phyloP scores from a whole-genome alignment of 2,797 vertebrate species.

The Hipposideros larvatus region DNA sequence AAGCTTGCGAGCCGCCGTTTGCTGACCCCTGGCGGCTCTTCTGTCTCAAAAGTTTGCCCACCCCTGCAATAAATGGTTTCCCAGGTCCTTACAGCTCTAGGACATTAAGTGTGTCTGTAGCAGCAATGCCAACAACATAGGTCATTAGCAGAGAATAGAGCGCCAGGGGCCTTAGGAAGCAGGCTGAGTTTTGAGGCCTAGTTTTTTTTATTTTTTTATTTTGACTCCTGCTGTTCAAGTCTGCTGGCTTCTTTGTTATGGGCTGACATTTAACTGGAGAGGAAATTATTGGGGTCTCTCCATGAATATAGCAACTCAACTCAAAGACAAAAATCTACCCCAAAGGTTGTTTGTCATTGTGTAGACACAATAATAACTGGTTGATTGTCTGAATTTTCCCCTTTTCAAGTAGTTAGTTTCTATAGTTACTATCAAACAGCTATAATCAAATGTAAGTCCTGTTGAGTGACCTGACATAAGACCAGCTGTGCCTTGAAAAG shows the following conservation, averaged over 20 bases:
- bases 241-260: slow-evolving; percentile 49
- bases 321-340: slow-evolving; percentile 19
- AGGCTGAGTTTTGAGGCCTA: background rate
- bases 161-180: background rate
- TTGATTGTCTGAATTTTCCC: background rate
- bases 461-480: background rate
- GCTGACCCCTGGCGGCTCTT: too few relatives aligned
- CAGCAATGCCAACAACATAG: background rate
- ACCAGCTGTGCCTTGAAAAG: background rate
- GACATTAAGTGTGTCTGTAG: background rate
- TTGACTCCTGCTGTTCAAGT: slow-evolving; percentile 36
- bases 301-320: background rate
- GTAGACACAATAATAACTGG: background rate
- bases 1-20: too few relatives aligned
- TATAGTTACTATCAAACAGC: background rate
- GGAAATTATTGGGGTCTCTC: slow-evolving; percentile 50
- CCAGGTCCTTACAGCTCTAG: background rate
- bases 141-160: slow-evolving; percentile 36
- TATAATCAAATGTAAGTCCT: background rate
- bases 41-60: too few relatives aligned
- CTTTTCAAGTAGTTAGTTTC: background rate
- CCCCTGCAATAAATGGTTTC: background rate
- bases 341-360: slow-evolving; percentile 50
- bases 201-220: background rate
- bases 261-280: slow-evolving; percentile 60